Conservation (phyloP, 1,140 invertebrate species). For the Homalodisca vitripennis region DNA sequence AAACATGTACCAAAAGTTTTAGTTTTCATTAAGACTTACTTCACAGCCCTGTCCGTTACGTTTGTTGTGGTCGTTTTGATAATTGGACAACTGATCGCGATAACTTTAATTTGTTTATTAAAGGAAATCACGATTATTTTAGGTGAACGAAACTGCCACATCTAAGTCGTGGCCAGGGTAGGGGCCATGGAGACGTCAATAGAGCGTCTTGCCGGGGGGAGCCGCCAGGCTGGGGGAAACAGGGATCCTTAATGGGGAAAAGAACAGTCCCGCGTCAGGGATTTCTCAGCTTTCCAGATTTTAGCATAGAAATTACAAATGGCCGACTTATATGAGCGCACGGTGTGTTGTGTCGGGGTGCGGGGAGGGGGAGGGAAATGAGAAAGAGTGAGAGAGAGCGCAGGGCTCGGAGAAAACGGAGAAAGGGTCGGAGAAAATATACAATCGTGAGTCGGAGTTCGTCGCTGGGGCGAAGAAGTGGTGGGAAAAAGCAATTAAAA, state of each 20-base stretch:
- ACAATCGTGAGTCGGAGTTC: conserved; percentile 23
- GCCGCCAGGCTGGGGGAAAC: too few species aligned
- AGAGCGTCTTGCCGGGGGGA: not conserved
- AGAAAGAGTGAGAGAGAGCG: conserved; percentile 29
- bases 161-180: too few species aligned
- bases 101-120: too few species aligned
- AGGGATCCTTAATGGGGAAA: conserved; percentile 11
- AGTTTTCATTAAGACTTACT: too few species aligned
- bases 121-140: too few species aligned
- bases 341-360: conserved; percentile 13
- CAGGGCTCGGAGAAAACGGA: conserved; percentile 21
- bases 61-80: too few species aligned
- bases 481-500: conserved; percentile 38
- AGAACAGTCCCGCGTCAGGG: conserved; percentile 35
- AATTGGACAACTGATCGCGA: too few species aligned
- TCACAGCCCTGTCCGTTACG: too few species aligned
- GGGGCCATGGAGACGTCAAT: too few species aligned
- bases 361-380: conserved; percentile 18
- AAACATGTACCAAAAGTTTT: too few species aligned
- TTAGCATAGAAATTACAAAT: conserved; percentile 40
- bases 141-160: too few species aligned
- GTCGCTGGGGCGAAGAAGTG: conserved; percentile 28
- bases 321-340: conserved; percentile 37
- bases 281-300: conserved; percentile 37
- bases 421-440: conserved; percentile 32